Evolutionary conservation across 2,113 vertebrate genomes (phyloP).

Genomic region (Nycticebus coucang): DNA sequence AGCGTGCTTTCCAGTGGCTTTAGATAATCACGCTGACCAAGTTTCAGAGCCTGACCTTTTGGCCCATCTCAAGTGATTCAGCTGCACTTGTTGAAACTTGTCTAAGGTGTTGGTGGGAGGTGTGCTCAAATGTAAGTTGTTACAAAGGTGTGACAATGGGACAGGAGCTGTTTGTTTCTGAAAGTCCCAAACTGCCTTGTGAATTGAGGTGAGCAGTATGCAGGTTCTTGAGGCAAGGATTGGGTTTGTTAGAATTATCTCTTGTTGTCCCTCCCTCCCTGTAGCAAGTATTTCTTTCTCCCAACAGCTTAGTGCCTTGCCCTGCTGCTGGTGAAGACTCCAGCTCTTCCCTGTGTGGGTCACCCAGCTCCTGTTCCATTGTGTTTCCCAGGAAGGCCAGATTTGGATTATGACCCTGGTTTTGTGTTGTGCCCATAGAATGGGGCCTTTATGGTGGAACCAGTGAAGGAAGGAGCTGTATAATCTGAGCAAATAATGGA

Average conservation of each 20-base stretch:
- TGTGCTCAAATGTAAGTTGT: constrained; percentile 67
- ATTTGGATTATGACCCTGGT: constrained; percentile 47
- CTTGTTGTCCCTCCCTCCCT: constrained; percentile 41
- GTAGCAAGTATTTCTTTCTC: constrained; percentile 17
- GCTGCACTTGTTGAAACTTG: constrained; percentile 81
- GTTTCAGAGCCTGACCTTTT: constrained; percentile 82
- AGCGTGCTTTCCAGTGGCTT: constrained; percentile 81
- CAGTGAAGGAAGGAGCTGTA: constrained; percentile 49
- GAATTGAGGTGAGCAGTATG: constrained; percentile 64
- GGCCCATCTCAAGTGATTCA: constrained; percentile 81
- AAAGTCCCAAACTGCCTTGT: constrained; percentile 42
- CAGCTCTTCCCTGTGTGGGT: constrained; percentile 57
- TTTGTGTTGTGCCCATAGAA: constrained; percentile 58
- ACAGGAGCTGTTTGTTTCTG: constrained; percentile 73
- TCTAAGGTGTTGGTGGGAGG: constrained; percentile 75
- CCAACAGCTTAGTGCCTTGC: neutral
- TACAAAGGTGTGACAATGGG: constrained; percentile 63
- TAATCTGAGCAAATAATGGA: constrained; percentile 53
- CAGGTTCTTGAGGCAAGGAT: constrained; percentile 51
- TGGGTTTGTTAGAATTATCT: constrained; percentile 62
- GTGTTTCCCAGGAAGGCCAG: constrained; percentile 49
- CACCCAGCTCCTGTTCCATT: constrained; percentile 67
- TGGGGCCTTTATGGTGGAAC: neutral
- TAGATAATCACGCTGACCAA: constrained; percentile 81
- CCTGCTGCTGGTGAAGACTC: constrained; percentile 45